phyloP scores from a whole-genome alignment of 2,797 vertebrate species.

The Sitta carolinensis region DNA sequence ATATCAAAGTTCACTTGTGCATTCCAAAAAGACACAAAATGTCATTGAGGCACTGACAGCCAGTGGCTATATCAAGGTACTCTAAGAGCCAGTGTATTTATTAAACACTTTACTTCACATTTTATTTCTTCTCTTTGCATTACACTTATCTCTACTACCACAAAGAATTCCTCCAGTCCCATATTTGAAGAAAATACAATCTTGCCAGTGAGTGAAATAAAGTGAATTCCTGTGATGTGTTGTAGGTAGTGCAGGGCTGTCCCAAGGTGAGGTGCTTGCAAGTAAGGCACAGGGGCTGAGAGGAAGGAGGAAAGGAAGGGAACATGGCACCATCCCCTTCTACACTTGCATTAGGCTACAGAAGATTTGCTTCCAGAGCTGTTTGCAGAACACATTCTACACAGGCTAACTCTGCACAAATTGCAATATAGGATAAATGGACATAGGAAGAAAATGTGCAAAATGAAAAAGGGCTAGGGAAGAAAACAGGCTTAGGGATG shows the following conservation, averaged over 20 bases:
- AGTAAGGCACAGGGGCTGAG: not conserved
- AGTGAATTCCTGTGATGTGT: not conserved
- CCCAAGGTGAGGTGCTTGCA: not conserved
- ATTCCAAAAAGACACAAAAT: not conserved
- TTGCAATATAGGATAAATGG: not conserved
- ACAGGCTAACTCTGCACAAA: not conserved
- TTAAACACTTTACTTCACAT: not conserved
- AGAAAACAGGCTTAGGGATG: not conserved
- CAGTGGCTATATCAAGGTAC: not conserved
- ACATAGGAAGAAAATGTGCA: not conserved
- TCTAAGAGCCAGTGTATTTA: not conserved
- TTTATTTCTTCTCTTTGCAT: not conserved
- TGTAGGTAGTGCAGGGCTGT: not conserved
- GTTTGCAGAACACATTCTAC: not conserved
- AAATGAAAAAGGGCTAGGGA: not conserved
- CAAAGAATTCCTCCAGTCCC: not conserved
- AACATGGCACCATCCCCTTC: not conserved
- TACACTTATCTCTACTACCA: not conserved
- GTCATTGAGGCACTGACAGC: not conserved
- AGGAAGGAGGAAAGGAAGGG: not conserved
- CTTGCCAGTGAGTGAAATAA: not conserved
- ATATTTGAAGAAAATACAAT: not conserved
- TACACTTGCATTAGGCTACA: not conserved
- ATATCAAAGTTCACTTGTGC: not conserved
- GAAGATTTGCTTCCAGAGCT: not conserved